Conservation (phyloP, 2,113 vertebrate species). For the Acrocephalus arundinaceus region DNA sequence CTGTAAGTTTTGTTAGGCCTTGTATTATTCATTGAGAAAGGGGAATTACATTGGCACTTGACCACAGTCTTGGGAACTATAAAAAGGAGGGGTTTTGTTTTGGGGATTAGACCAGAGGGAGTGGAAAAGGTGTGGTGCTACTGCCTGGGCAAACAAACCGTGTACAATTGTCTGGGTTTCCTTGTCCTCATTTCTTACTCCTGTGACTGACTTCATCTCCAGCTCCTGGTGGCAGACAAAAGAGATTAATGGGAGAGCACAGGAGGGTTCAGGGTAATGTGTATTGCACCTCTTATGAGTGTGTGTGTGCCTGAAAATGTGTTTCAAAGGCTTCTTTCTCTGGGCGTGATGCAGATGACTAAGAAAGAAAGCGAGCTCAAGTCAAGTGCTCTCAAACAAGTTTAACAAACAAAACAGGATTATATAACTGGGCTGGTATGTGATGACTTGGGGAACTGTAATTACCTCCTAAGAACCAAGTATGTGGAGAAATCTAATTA, state of each 20-base stretch:
- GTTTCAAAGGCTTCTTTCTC: neutral
- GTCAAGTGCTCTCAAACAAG: constrained; percentile 50
- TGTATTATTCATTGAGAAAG: neutral
- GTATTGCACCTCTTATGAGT: neutral
- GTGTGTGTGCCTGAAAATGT: neutral
- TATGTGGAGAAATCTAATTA: constrained; percentile 47
- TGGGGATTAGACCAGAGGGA: neutral
- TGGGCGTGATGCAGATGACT: constrained; percentile 19
- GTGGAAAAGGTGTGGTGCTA: neutral
- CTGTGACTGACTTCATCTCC: neutral
- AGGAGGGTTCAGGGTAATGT: neutral
- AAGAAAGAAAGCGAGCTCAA: neutral
- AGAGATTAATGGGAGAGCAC: neutral
- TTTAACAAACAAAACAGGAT: constrained; percentile 60
- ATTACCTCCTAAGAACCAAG: constrained; percentile 11
- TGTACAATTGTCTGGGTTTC: neutral
- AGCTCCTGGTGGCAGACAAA: neutral
- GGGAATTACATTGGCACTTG: neutral
- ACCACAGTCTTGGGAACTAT: neutral
- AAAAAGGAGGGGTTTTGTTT: neutral
- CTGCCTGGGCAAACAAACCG: neutral
- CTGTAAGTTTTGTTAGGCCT: neutral
- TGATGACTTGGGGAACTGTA: constrained; percentile 14
- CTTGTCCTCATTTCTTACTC: neutral
- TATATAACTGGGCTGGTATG: constrained; percentile 39